Base-by-base conservation (phyloP, 2,888 invertebrate species). In the Dascillus cervinus region DNA sequence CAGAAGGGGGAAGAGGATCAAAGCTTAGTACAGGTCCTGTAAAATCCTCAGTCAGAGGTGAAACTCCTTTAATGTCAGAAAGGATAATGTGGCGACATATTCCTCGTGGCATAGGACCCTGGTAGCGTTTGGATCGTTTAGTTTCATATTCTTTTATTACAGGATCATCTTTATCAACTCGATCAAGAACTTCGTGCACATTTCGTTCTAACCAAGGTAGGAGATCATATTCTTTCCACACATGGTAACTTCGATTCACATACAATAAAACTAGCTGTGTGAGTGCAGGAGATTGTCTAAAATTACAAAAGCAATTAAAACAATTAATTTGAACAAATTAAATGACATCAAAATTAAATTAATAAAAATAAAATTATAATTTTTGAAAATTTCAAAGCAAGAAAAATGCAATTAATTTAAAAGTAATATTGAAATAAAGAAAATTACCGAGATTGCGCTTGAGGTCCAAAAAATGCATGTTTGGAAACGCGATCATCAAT, bases 161-260 rank as follows among this genome's bases (percentile, higher is more conserved):
- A 0, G 72, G 68, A 55, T 84, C 81, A 11, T 66, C 65, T n/a
- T 53, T 56, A 38, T 82, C 78, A 3, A 83, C 74, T 31, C 73
- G 66, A 44, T 77, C 72, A 24, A 87, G 53, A 4, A 78, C 79
- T 11, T 58, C 53, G 35, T 77, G 72, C 0, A 82, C 83, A 58
- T 82, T 82, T 31, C 65, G 68, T 55, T 88, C 87, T 35, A 91
- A 58, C 86, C 88, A 90, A 1, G 72, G 69, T 28, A 89, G 55
- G 27, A 84, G 70, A 38, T 77, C 78, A 10, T 74, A 66, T 46
- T 84, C 81, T 53, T 85, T 84, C 89, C 90, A 91, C 26, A 87
- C 68, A 29, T 82, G 75, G 55, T 76, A 78, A 44, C 76, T 77
- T 26, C 88, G 73, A 32, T 75, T 76, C 9, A 86, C 72, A 55